phyloP scores from a whole-genome alignment of 2,113 vertebrate genomes.

The Talpa occidentalis region DNA sequence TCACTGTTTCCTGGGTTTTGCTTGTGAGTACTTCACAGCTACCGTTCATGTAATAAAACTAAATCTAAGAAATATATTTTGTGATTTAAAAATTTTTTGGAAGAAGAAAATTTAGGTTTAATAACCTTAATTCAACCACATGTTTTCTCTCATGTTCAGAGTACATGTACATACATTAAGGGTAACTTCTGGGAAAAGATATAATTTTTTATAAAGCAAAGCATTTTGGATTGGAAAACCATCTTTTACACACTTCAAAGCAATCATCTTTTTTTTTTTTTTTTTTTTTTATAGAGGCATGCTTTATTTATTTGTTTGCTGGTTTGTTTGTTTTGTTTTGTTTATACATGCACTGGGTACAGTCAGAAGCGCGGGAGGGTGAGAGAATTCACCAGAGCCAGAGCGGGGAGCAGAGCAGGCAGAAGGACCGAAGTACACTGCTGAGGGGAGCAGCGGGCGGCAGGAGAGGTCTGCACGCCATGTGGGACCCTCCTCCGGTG shows the following conservation, averaged over 20 bases:
- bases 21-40: background rate
- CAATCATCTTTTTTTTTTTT: background rate
- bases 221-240: background rate
- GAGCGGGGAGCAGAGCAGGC: no score
- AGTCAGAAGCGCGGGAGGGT: no score
- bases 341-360: no score
- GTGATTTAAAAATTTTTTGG: background rate
- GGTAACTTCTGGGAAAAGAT: constrained; percentile 23
- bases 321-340: no score
- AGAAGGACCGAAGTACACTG: no score
- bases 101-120: constrained; percentile 4
- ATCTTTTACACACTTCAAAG: background rate
- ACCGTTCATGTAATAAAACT: background rate
- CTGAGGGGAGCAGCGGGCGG: no score
- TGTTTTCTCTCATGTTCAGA: background rate
- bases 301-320: no score
- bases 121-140: background rate
- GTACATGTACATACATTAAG: background rate
- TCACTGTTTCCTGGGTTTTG: background rate
- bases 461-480: no score
- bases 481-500: no score
- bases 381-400: no score
- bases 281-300: no score
- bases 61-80: background rate
- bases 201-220: constrained; percentile 38